phyloP scores from a whole-genome alignment of 2,797 vertebrate genomes.

The Enteromius unitaeniatus region DNA sequence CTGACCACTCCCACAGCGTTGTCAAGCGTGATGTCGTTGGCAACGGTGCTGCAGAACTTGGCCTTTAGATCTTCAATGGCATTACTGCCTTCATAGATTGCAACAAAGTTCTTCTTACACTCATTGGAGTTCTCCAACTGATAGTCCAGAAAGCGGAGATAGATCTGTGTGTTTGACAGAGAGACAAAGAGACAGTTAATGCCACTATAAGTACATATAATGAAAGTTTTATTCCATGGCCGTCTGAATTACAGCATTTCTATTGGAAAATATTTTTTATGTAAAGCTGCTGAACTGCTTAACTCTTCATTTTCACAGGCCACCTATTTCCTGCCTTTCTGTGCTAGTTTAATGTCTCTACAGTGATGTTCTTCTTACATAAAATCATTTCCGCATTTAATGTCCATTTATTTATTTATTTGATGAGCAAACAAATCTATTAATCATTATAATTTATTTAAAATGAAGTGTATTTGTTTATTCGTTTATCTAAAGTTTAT shows the following conservation, averaged over 20 bases:
- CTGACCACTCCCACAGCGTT: conserved; percentile 87
- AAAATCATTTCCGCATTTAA: background rate
- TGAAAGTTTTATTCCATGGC: background rate
- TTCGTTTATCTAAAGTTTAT: background rate
- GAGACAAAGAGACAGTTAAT: background rate
- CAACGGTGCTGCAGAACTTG: conserved; percentile 96
- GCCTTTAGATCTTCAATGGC: conserved; percentile 95
- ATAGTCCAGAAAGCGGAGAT: conserved; percentile 93
- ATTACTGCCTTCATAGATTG: conserved; percentile 93
- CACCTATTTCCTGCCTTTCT: background rate
- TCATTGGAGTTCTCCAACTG: conserved; percentile 98
- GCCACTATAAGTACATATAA: background rate
- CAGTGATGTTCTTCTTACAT: background rate
- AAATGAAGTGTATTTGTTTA: background rate
- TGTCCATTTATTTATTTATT: conserved; percentile 13
- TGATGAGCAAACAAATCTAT: background rate
- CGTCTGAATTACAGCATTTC: background rate
- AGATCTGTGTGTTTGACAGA: conserved; percentile 80
- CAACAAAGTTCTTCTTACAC: conserved; percentile 96
- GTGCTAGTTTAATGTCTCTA: background rate
- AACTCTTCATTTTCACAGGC: background rate
- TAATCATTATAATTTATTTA: background rate
- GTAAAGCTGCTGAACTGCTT: background rate
- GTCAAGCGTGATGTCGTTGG: conserved; percentile 90
- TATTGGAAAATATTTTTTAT: too few species aligned